These are phyloP conservation scores for Aphis craccivora DNA, from an alignment of 1,140 invertebrate genomes.

Conservation along the genomic window DNA sequence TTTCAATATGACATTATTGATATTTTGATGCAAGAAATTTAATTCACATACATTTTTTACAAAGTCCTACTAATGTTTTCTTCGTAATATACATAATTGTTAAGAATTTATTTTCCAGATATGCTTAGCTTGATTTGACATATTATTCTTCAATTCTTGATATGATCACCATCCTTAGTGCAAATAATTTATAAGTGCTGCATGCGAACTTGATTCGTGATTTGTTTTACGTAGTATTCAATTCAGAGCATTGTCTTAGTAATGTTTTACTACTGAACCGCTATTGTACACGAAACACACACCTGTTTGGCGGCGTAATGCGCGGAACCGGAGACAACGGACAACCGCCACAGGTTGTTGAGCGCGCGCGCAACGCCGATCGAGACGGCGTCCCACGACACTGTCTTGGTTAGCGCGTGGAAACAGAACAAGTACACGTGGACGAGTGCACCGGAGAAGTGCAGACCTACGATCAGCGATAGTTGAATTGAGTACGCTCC, in stretches of 20 bases:
- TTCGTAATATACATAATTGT: no score
- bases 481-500: not conserved
- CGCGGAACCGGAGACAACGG: not conserved
- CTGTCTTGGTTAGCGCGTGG: not conserved
- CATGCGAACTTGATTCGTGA: not conserved
- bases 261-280: not conserved
- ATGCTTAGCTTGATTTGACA: not conserved
- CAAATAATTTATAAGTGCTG: no score
- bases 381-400: not conserved
- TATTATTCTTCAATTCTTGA: not conserved
- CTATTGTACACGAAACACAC: not conserved
- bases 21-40: no score
- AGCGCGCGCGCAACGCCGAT: not conserved
- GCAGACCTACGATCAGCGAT: not conserved
- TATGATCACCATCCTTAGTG: not conserved
- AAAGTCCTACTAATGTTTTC: no score
- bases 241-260: not conserved
- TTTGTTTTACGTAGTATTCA: not conserved
- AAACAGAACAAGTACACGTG: constrained; percentile 35
- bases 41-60: no score
- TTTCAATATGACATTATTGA: no score
- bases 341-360: constrained; percentile 36
- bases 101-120: not conserved
- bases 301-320: constrained; percentile 34
- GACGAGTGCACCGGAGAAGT: not conserved